Evolutionary conservation across 2,113 vertebrate species (phyloP).

Genomic region (Cryptomyrus ogoouensis): DNA sequence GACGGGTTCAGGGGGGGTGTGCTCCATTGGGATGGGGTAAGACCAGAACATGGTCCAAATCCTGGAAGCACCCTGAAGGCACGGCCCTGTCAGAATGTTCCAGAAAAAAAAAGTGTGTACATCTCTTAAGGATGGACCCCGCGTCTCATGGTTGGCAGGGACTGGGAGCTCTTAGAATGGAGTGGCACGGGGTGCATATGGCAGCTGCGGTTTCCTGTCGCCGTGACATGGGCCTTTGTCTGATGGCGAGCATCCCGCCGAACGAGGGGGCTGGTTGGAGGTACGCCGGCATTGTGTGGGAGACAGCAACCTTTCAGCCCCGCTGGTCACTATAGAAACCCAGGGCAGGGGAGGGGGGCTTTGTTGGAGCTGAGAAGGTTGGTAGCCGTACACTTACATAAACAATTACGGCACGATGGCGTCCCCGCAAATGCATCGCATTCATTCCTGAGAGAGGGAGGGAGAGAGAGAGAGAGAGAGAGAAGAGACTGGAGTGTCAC

Average conservation of each 20-base stretch:
- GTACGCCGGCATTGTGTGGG: constrained; percentile 13
- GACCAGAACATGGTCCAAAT: neutral
- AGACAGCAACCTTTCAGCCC: constrained; percentile 26
- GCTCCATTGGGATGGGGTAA: neutral
- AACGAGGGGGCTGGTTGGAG: constrained; percentile 18
- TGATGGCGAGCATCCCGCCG: constrained; percentile 19
- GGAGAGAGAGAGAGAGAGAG: neutral
- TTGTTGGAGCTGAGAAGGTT: constrained; percentile 18
- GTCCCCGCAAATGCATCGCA: constrained; percentile 6
- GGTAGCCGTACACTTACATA: constrained; percentile 19
- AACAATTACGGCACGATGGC: constrained; percentile 13
- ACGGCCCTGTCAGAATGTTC: neutral
- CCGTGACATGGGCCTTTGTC: constrained; percentile 41
- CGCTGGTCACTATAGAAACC: constrained; percentile 27
- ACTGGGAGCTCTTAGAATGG: constrained; percentile 47
- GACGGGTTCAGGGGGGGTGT: neutral
- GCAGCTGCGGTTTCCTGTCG: constrained; percentile 43
- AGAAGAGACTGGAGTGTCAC: constrained; percentile 1
- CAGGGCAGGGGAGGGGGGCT: neutral
- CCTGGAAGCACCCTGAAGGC: neutral
- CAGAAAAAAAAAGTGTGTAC: constrained; percentile 20
- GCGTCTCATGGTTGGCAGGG: constrained; percentile 46
- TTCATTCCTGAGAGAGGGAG: constrained; percentile 15
- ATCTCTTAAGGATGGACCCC: constrained; percentile 38
- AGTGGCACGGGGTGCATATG: constrained; percentile 47